phyloP scores from a whole-genome alignment of 2,797 vertebrate species.

The Gymnoscopelus braueri region DNA sequence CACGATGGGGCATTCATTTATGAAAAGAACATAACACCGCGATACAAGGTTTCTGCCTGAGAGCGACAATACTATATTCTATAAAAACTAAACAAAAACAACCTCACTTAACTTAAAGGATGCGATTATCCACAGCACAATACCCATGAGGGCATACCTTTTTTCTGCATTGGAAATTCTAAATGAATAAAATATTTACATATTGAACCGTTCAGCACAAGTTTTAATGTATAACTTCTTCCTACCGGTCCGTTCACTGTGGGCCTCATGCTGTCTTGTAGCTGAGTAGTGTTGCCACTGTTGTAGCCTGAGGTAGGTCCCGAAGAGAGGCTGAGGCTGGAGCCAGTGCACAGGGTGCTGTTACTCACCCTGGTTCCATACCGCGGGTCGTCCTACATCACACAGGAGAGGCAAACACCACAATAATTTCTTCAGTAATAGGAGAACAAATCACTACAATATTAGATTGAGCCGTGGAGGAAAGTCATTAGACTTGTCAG shows the following conservation, averaged over 20 bases:
- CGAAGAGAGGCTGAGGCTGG: conserved; percentile 92
- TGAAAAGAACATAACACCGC: too few species aligned
- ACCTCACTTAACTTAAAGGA: too few species aligned
- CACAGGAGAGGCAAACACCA: not conserved
- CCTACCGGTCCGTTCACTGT: conserved; percentile 62
- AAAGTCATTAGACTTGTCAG: not conserved
- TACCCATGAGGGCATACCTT: too few species aligned
- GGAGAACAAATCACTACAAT: not conserved
- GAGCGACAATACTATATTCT: too few species aligned
- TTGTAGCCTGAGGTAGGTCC: conserved; percentile 95
- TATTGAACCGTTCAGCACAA: not conserved
- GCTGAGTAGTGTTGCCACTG: conserved; percentile 84
- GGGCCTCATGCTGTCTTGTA: conserved; percentile 59
- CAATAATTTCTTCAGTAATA: not conserved
- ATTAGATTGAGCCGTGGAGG: not conserved
- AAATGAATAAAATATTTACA: not conserved
- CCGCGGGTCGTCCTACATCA: conserved; percentile 86
- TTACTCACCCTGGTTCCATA: conserved; percentile 86
- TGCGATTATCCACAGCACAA: too few species aligned
- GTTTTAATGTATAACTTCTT: not conserved
- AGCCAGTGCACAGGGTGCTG: conserved; percentile 90
- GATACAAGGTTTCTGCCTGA: too few species aligned
- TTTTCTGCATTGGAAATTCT: too few species aligned
- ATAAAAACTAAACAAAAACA: too few species aligned
- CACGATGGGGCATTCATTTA: too few species aligned